Evolutionary conservation across 2,888 invertebrate species (phyloP), one percentile per base, ranked within the genome.

Genomic region (Nemotelus pantherinus): DNA sequence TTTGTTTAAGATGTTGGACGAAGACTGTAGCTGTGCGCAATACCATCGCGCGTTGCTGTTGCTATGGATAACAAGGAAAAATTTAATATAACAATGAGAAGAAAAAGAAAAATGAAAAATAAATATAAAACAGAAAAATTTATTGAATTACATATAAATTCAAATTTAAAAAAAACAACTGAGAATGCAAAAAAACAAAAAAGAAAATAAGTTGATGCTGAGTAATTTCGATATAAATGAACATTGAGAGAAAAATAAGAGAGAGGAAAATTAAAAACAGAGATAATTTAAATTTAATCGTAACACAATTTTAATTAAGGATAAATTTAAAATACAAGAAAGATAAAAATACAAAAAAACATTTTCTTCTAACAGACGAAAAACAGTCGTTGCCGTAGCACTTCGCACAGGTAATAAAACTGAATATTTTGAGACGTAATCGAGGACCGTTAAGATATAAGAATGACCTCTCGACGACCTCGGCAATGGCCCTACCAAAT

Each of bases 11-110:
- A 87, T 87, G 87, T 87, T 70, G 87, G 87, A 85, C 87, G 89
- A 89, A 90, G 89, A 90, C 90, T 89, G 89, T 89, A 89, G 90
- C 89, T 89, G 88, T 88, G 89, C 87, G 89, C 88, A 85, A 82
- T 82, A 84, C 85, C 86, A 87, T 83, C 87, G 85, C 85, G 87
- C 87, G 83, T 84, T 84, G 86, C 86, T 87, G 85, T 86, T 87
- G 87, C 87, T 87, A 86, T 87, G 86, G 86, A 84, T 84, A 86
- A 85, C 84, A 85, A 84, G 84, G 86, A 82, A 83, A 85, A 55
- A 70, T 55, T 70, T 70, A 70, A 70, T 70, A 84, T 84, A 86
- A 85, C 85, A 85, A 84, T 84, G 86, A 25, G 25, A 25, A 25
- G 25, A 25, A 25, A 25, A 82, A 83, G 83, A 84, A 85, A 68